Base-by-base conservation (phyloP, 35 echinoderm and acorn worm species). In the Eucidaris tribuloides region DNA sequence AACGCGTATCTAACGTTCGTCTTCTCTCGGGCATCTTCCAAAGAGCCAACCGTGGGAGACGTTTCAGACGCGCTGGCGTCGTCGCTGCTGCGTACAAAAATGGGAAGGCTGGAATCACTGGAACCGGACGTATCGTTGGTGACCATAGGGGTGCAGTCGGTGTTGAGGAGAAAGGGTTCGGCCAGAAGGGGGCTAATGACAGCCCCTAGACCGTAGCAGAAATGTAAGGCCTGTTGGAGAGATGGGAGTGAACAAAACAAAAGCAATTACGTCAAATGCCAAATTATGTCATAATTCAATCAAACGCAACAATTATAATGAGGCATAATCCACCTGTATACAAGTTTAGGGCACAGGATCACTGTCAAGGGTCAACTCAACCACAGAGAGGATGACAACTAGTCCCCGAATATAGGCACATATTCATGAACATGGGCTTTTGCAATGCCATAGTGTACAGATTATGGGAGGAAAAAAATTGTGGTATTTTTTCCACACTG, bases 181-280 rank as follows among this genome's bases (percentile, higher is more conserved):
- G 94, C 94, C 23, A 97, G 63, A 13, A 97, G 92, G 4, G 94
- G 94, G 48, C 90, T 93, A 28, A 97, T 93, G 79, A 97, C 92
- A 15, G 94, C 94, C 13, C 94, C 94, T 11, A 97, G 81, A 50
- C 94, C 94, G n/a, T 97, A 97, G 50, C 94, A 97, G 79, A 97
- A 97, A 80, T 97, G 94, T 22, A 97, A 83, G 7, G 94, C 94
- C 94, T 97, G 48, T 7, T 78, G 59, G 81, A 65, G 34, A 35
- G 71, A 77, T 46, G n/a, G n/a, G n/a, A n/a, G n/a, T n/a, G n/a
- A n/a, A n/a, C n/a, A n/a, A n/a, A n/a, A n/a, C n/a, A n/a, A n/a
- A n/a, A n/a, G n/a, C n/a, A n/a, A n/a, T n/a, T n/a, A n/a, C n/a
- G n/a, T n/a, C n/a, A n/a, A n/a, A n/a, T n/a, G n/a, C n/a, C n/a